Evolutionary conservation across 1,140 invertebrate genomes (phyloP), one percentile per base, ranked within the genome.

Genomic region (Polyergus mexicanus): DNA sequence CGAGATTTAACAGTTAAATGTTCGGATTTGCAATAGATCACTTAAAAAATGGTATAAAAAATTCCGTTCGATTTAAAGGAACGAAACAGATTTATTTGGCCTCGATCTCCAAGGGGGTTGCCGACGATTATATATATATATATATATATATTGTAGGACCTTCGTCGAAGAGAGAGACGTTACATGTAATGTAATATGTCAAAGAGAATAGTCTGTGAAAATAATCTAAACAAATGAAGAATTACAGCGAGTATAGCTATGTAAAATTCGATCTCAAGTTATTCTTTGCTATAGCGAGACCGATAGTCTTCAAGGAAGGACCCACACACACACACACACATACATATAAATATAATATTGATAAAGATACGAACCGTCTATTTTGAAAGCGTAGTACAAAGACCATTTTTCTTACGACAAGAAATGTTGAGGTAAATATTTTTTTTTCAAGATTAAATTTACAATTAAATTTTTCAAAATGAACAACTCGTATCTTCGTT

Each of bases 291-390:
- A 22, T 32, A 60, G 7, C 32, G 4, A 25, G 13, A 66, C 22
- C 38, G 22, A 58, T 16, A 35, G 71, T 86, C 78, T 91, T 90
- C 85, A 38, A 5, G 51, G 65, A 91, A 91, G 66, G 56, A 69
- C 51, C 60, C 16, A 58, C 44, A 44, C 13, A 51, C 44, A 47
- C 44, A 47, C 41, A 44, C 41, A 44, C 13, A 47, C 10, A 51
- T 16, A 44, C 8, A 44, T 44, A 51, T 51, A 51, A 19, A 51
- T 51, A 19, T 51, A 51, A 72, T 56, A 63, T 86, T 38, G 77
- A 84, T 28, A 80, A 63, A 76, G 63, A 89, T 77, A 84, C n/a
- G 22, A 80, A 69, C 72, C 68, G 56, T 60, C 32, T 60, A 19
- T 60, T 60, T 22, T 28, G 68, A 62, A 35, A 83, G 28, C 28